phyloP scores from a whole-genome alignment of 53 echinoderm and acorn worm genomes.

The Zoroaster sp. region DNA sequence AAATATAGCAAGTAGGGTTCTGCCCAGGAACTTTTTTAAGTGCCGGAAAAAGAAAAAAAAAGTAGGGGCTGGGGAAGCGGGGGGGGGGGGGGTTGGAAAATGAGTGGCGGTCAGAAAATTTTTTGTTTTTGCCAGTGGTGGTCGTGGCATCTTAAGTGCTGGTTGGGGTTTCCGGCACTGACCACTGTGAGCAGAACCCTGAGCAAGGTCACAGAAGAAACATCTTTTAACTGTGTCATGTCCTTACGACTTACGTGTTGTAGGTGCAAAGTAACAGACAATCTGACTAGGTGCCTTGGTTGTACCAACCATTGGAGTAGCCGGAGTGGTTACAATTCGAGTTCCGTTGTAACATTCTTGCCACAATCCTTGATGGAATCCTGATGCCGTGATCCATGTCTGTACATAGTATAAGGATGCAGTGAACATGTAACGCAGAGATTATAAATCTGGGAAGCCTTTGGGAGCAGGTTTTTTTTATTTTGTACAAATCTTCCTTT shows the following conservation, averaged over 20 bases:
- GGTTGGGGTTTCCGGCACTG: background rate
- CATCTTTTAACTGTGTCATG: no score
- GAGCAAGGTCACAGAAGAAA: background rate
- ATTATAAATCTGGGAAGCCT: background rate
- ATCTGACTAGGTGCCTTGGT: slow-evolving; percentile 20
- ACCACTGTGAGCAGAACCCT: background rate
- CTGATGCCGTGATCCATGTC: slow-evolving; percentile 73
- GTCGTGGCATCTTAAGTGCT: background rate
- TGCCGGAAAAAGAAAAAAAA: no score
- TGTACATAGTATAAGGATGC: background rate
- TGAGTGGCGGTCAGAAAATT: no score
- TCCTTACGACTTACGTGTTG: slow-evolving; percentile 44
- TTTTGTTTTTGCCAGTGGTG: background rate
- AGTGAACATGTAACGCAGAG: no score
- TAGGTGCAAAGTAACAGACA: slow-evolving; percentile 50
- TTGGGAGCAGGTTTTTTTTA: background rate
- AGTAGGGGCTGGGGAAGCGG: no score
- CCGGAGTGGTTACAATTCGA: slow-evolving; percentile 17
- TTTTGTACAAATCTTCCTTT: background rate
- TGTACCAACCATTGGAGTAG: background rate
- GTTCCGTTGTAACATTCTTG: slow-evolving; percentile 85
- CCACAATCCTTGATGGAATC: slow-evolving; percentile 84
- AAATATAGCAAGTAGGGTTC: no score
- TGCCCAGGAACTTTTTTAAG: no score
- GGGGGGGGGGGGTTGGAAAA: no score